A percentile compares a stretch with the other conserved stretches of the same genome.
Evolutionary conservation across 2,797 vertebrate genomes (phyloP).

Genomic region (Geotrypetes seraphini): DNA sequence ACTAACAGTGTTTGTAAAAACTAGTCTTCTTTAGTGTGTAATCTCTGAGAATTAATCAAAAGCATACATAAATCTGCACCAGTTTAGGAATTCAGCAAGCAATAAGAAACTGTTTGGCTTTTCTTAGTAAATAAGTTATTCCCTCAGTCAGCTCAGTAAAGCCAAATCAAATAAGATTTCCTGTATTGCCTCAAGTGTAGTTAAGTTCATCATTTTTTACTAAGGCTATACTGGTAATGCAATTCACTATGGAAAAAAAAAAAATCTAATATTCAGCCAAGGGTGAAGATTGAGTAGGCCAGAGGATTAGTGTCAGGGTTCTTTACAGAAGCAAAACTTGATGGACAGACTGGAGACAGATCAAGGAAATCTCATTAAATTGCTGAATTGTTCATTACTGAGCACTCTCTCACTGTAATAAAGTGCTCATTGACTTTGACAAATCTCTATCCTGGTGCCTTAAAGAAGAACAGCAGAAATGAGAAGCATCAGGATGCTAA

Average conservation of each 20-base stretch:
- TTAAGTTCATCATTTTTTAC: slow-evolving; percentile 70
- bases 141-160: slow-evolving; percentile 43
- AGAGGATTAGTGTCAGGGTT: slow-evolving; percentile 72
- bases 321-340: slow-evolving; percentile 72
- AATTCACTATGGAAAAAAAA: slow-evolving; percentile 66
- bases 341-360: slow-evolving; percentile 70
- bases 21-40: slow-evolving; percentile 34
- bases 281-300: slow-evolving; percentile 66
- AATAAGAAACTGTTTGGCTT: slow-evolving; percentile 54
- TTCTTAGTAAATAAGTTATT: slow-evolving; percentile 70
- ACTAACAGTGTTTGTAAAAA: slow-evolving; percentile 41
- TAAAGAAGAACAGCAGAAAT: slow-evolving; percentile 53
- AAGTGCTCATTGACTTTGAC: slow-evolving; percentile 75
- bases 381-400: slow-evolving; percentile 71
- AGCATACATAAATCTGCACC: slow-evolving; percentile 50
- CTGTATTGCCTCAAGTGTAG: slow-evolving; percentile 63
- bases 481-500: no score
- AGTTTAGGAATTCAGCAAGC: slow-evolving; percentile 45
- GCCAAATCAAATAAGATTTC: slow-evolving; percentile 61
- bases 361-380: slow-evolving; percentile 76
- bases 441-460: slow-evolving; percentile 58
- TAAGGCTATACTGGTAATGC: slow-evolving; percentile 67
- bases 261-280: slow-evolving; percentile 72
- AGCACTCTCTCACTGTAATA: slow-evolving; percentile 65
- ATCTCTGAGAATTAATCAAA: slow-evolving; percentile 47